Evolutionary conservation across 2,888 invertebrate species (phyloP), one percentile per base, ranked within the genome.

Genomic region (Ichneumoninae sp.): DNA sequence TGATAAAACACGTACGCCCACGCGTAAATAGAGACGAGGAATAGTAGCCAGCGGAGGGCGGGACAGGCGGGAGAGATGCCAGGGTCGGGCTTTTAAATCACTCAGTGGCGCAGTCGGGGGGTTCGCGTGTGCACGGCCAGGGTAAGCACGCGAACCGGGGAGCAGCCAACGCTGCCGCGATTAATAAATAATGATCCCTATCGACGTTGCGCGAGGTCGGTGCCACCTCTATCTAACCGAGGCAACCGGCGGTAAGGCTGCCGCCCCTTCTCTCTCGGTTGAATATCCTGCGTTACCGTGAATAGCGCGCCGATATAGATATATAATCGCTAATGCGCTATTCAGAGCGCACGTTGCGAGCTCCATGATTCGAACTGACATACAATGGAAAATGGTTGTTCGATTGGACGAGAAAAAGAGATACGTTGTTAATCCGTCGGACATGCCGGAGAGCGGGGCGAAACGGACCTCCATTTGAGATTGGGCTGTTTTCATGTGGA

Each of bases 171-270:
- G 65, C 77, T 69, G 52, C 62, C 40, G 33, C 84, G 80, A 84
- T 84, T 84, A 84, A 84, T 84, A 84, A 84, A 84, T 80, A 84
- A 84, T 80, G 80, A 84, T 84, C 74, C 54, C 84, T 84, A 81
- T 84, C 84, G 84, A 80, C 71, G 80, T 84, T 84, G 76, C 77
- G 72, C 69, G 77, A 84, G 80, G 84, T 77, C 84, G 74, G 80
- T 84, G 69, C 84, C 77, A 80, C 77, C 74, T 76, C 44, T 62
- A 65, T 68, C 66, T 52, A 54, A 33, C 66, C 65, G 54, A 76
- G 44, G 44, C 66, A 65, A 65, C 70, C 70, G 65, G 52, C 65
- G 22, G 70, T 60, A 50, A 47, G 52, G 69, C 50, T 33, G 54
- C 57, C 16, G 13, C 44, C 44, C 44, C 44, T 13, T 44, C 44